Conservation (phyloP, 2,797 vertebrate genomes). For the Takifugu ocellatus region DNA sequence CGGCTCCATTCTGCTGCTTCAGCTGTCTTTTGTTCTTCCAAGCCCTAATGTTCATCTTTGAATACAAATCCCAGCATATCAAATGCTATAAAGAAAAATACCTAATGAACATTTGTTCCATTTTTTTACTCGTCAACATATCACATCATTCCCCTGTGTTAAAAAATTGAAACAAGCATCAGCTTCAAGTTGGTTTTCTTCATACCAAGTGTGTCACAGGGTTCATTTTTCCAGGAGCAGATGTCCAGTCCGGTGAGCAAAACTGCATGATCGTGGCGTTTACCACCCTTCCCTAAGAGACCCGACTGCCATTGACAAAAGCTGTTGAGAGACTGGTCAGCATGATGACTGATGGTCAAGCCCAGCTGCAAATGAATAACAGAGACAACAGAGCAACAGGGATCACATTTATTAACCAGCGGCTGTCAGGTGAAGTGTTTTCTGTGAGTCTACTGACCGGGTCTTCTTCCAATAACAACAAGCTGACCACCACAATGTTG, state of each 20-base stretch:
- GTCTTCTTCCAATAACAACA: constrained; percentile 91
- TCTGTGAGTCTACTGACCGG: constrained; percentile 80
- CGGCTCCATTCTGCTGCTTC: constrained; percentile 9
- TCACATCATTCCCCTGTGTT: background rate
- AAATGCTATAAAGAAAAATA: background rate
- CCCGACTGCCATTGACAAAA: constrained; percentile 99
- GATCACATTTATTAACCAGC: background rate
- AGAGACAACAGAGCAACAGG: background rate
- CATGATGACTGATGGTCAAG: constrained; percentile 90
- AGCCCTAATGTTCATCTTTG: background rate
- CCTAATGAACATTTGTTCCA: background rate
- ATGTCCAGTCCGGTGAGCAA: constrained; percentile 96
- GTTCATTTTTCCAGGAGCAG: constrained; percentile 98
- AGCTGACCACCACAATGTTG: constrained; percentile 92
- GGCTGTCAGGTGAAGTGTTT: background rate
- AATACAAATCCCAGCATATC: background rate
- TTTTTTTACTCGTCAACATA: constrained; percentile 1
- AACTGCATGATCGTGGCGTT: constrained; percentile 93
- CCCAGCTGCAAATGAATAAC: constrained; percentile 75
- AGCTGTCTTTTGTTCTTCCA: constrained; percentile 17
- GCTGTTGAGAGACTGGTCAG: constrained; percentile 95
- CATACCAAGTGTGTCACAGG: constrained; percentile 94
- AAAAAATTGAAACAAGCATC: too few relatives aligned
- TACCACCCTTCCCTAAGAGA: constrained; percentile 88
- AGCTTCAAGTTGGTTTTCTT: background rate